A percentile compares a stretch with the other conserved stretches of the same genome.
These are phyloP conservation scores for Andrena bucephala DNA, from an alignment of 2,888 invertebrate genomes.

Conservation along the genomic window DNA sequence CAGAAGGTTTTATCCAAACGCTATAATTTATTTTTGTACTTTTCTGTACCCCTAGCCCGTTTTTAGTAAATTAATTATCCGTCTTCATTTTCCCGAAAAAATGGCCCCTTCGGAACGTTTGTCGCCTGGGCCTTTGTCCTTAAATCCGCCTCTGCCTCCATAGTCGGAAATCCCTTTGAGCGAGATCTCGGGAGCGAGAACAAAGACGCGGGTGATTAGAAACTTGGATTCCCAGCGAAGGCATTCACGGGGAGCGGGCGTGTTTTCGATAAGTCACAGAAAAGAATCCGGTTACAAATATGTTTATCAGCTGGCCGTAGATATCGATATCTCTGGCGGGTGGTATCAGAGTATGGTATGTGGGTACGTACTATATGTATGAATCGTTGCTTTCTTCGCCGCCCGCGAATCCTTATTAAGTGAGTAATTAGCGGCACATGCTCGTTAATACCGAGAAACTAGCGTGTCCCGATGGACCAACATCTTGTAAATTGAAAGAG, in stretches of 20 bases:
- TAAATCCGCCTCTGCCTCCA: neutral
- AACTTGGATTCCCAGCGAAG: constrained; percentile 14
- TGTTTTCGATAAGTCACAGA: constrained; percentile 39
- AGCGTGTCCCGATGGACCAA: neutral
- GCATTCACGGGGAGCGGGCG: constrained; percentile 11
- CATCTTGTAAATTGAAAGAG: neutral
- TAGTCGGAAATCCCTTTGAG: neutral
- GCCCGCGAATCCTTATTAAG: neutral
- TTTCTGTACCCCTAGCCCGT: too few relatives aligned
- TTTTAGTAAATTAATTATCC: too few relatives aligned
- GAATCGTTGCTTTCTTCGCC: constrained; percentile 13
- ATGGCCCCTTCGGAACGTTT: too few relatives aligned
- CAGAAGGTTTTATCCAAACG: too few relatives aligned
- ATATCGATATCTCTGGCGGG: constrained; percentile 33
- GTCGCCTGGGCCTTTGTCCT: too few relatives aligned
- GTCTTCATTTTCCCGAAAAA: too few relatives aligned
- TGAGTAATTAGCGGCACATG: neutral
- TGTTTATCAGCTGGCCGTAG: constrained; percentile 41
- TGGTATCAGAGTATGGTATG: neutral
- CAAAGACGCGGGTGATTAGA: neutral
- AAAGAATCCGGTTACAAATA: constrained; percentile 28
- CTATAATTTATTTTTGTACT: too few relatives aligned
- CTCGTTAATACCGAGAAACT: neutral
- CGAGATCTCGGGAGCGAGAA: neutral
- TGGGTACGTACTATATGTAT: too few relatives aligned